Percentiles rank a stretch among this genome's conserved stretches.
phyloP scores from a whole-genome alignment of 2,888 invertebrate genomes.

The Molorchus minor region DNA sequence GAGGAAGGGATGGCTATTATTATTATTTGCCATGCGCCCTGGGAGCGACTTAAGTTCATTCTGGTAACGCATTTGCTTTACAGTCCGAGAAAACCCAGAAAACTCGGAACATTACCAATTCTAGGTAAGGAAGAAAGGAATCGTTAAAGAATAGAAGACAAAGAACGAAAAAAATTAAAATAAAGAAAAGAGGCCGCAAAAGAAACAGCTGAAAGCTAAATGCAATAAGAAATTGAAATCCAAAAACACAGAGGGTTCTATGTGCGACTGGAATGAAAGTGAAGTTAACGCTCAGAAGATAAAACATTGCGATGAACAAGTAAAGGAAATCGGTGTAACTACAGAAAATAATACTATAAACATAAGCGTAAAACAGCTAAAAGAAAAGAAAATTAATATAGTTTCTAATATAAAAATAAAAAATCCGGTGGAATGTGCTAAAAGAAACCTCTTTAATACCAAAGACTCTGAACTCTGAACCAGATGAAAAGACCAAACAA shows the following conservation, averaged over 20 bases:
- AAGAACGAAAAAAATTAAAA: background rate
- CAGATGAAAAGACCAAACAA: too few relatives aligned
- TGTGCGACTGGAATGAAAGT: too few relatives aligned
- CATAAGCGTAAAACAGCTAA: background rate
- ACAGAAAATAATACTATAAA: background rate
- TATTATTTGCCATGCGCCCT: too few relatives aligned
- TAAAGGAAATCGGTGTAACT: background rate
- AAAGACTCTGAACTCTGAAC: too few relatives aligned
- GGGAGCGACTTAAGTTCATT: too few relatives aligned
- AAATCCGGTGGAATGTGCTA: background rate
- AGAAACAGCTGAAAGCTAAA: background rate
- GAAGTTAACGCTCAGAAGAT: too few relatives aligned
- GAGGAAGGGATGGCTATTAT: too few relatives aligned
- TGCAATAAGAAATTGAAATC: background rate
- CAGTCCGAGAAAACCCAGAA: too few relatives aligned
- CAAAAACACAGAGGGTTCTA: too few relatives aligned
- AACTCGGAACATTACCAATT: too few relatives aligned
- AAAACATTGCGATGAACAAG: too few relatives aligned
- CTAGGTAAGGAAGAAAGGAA: conserved; percentile 12
- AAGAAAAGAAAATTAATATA: background rate
- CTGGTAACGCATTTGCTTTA: too few relatives aligned
- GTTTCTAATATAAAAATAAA: background rate
- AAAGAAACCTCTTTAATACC: background rate
- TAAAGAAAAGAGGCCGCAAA: background rate
- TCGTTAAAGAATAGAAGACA: conserved; percentile 5